Conservation (phyloP, 2,797 vertebrate species). For the Pseudochromis fuscus region DNA sequence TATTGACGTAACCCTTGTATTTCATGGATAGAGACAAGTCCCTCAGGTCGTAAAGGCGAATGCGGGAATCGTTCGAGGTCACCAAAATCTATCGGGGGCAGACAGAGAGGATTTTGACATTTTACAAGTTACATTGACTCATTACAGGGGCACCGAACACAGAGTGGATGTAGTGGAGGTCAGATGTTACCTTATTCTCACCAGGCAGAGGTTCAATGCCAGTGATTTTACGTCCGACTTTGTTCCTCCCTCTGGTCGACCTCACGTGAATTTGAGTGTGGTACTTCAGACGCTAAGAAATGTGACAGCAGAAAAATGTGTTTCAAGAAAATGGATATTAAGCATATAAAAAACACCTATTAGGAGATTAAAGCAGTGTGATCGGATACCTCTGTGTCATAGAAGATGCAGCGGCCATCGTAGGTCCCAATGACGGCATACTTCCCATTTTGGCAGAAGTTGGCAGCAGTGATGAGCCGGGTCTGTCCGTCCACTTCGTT, state of each 20-base stretch:
- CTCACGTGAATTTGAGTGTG: conserved; percentile 98
- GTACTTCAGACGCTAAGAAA: conserved; percentile 94
- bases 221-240: conserved; percentile 98
- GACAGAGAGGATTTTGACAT: not conserved
- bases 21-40: conserved; percentile 99
- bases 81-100: conserved; percentile 92
- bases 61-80: conserved; percentile 97
- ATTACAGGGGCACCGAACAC: not conserved
- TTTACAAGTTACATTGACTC: not conserved
- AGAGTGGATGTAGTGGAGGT: not conserved
- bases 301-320: not conserved
- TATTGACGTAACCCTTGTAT: conserved; percentile 98
- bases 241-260: conserved; percentile 97
- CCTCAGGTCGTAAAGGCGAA: conserved; percentile 96
- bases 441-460: conserved; percentile 99
- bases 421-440: conserved; percentile 98
- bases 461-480: conserved; percentile 97
- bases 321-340: not conserved
- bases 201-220: conserved; percentile 98
- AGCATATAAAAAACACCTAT: not conserved
- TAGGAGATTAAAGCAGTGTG: not conserved
- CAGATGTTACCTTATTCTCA: conserved; percentile 94
- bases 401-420: conserved; percentile 98
- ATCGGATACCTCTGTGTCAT: conserved; percentile 94
- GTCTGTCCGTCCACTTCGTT: conserved; percentile 99